Conservation (phyloP, 2,113 vertebrate genomes). For the Felis chaus region DNA sequence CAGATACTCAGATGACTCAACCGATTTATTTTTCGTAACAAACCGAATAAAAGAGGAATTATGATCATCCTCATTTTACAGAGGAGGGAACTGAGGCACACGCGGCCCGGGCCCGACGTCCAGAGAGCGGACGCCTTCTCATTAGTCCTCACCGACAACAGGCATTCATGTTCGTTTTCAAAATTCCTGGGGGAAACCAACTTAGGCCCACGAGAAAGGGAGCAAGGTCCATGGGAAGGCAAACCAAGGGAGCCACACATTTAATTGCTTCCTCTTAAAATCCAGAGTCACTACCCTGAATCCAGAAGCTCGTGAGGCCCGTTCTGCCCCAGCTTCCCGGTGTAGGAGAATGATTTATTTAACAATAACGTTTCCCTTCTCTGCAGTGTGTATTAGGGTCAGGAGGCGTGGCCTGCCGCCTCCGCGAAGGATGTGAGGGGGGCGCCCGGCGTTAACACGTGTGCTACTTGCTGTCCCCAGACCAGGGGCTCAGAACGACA, state of each 20-base stretch:
- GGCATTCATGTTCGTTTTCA: background rate
- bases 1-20: background rate
- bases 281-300: background rate
- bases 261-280: background rate
- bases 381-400: background rate
- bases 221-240: background rate
- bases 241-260: background rate
- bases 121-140: background rate
- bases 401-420: constrained; percentile 54
- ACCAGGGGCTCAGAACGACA: constrained; percentile 81
- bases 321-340: background rate
- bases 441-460: constrained; percentile 57
- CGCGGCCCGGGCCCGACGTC: fast-evolving
- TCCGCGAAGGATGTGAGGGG: background rate
- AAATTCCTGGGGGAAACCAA: background rate
- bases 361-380: background rate
- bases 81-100: background rate
- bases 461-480: constrained; percentile 70
- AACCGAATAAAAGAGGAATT: background rate
- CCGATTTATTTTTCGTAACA: background rate
- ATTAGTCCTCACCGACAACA: background rate
- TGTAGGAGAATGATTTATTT: background rate
- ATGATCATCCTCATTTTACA: background rate
- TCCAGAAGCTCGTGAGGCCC: background rate
- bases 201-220: background rate